phyloP scores from a whole-genome alignment of 2,113 vertebrate genomes.

The Menidia beryllina region DNA sequence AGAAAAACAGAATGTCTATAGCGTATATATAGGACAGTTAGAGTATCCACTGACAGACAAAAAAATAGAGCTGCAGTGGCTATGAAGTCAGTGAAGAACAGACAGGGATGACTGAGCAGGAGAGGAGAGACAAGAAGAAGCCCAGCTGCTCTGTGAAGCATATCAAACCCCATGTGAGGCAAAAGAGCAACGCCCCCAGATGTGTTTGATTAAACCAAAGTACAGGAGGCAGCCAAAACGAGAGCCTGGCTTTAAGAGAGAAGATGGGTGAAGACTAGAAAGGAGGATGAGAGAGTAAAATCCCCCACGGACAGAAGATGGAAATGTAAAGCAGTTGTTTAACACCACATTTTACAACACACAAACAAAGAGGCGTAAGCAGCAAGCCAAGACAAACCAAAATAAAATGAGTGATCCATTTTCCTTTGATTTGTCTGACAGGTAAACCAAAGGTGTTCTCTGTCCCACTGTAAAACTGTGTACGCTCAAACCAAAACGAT shows the following conservation, averaged over 20 bases:
- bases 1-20: no score
- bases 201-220: constrained; percentile 72
- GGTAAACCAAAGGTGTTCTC: constrained; percentile 30
- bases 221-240: constrained; percentile 60
- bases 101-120: constrained; percentile 35
- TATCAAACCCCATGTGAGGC: constrained; percentile 65
- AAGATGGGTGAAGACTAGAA: neutral
- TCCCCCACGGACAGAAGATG: constrained; percentile 14
- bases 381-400: constrained; percentile 2
- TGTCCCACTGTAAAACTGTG: constrained; percentile 18
- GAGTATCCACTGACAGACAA: constrained; percentile 3
- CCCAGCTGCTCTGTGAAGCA: constrained; percentile 64
- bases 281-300: constrained; percentile 26
- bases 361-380: neutral
- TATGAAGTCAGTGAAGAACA: neutral
- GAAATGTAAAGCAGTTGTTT: constrained; percentile 26
- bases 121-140: constrained; percentile 27
- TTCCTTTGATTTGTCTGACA: constrained; percentile 21
- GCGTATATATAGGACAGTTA: no score
- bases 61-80: constrained; percentile 25
- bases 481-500: constrained; percentile 4
- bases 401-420: neutral
- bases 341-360: neutral
- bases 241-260: constrained; percentile 49
- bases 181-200: constrained; percentile 66